These are phyloP conservation scores for Protodeltote pygarga DNA, from an alignment of 2,888 invertebrate genomes.

Conservation along the genomic window DNA sequence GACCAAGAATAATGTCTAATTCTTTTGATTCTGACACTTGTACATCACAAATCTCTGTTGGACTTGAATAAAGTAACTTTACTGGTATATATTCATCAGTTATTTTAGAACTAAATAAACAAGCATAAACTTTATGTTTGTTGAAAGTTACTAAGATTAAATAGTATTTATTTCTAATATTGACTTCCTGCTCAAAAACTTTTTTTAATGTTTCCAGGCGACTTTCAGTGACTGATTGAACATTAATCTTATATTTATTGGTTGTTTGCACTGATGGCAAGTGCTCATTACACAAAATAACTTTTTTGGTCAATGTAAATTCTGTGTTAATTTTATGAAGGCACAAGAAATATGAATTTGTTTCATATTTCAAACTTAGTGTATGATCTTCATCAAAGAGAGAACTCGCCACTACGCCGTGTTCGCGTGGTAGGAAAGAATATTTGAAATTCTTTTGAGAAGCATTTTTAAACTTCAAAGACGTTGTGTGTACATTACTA, in stretches of 20 bases:
- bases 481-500: slow-evolving; percentile 63
- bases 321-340: slow-evolving; percentile 61
- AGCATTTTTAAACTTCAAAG: slow-evolving; percentile 67
- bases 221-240: slow-evolving; percentile 35
- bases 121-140: slow-evolving; percentile 58
- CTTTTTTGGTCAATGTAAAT: slow-evolving; percentile 55
- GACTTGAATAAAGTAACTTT: slow-evolving; percentile 64
- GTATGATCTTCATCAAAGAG: slow-evolving; percentile 47
- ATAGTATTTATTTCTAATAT: slow-evolving; percentile 24
- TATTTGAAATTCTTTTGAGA: slow-evolving; percentile 61
- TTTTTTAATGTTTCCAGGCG: slow-evolving; percentile 43
- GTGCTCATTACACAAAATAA: slow-evolving; percentile 38
- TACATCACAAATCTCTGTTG: slow-evolving; percentile 67
- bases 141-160: slow-evolving; percentile 64
- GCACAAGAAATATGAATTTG: slow-evolving; percentile 53
- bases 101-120: slow-evolving; percentile 54
- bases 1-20: slow-evolving; percentile 58
- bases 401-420: slow-evolving; percentile 49
- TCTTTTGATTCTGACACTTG: slow-evolving; percentile 50
- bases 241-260: slow-evolving; percentile 52
- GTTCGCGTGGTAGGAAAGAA: slow-evolving; percentile 57
- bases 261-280: slow-evolving; percentile 37
- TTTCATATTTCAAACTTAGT: slow-evolving; percentile 62
- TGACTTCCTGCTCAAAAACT: slow-evolving; percentile 43
- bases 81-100: slow-evolving; percentile 47